Conservation (phyloP, 2,888 invertebrate species). For the Aradus depressus region DNA sequence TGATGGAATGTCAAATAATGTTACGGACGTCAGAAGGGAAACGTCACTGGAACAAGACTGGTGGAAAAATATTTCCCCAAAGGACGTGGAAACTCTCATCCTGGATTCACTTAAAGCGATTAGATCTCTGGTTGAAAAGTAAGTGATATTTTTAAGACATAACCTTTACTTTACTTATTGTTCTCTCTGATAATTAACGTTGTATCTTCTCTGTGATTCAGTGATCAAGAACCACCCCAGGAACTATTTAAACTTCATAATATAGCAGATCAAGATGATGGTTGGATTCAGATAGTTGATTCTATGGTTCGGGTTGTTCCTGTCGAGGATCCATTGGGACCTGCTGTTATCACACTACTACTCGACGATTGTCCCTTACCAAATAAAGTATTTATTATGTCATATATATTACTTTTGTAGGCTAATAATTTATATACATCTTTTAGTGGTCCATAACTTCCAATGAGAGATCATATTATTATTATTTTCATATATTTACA, state of each 20-base stretch:
- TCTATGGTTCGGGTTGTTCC: slow-evolving; percentile 76
- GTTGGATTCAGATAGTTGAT: slow-evolving; percentile 78
- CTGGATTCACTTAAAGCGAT: slow-evolving; percentile 69
- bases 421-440: no score
- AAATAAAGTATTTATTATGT: slow-evolving; percentile 64
- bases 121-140: slow-evolving; percentile 75
- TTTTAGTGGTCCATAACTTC: no score
- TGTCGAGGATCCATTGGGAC: slow-evolving; percentile 70
- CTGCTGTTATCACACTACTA: slow-evolving; percentile 77
- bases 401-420: no score
- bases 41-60: slow-evolving; percentile 18
- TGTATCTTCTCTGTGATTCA: slow-evolving; percentile 36
- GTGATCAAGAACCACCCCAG: slow-evolving; percentile 78
- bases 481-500: no score
- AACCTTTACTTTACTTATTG: neutral
- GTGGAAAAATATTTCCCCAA: slow-evolving; percentile 28
- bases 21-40: slow-evolving; percentile 3
- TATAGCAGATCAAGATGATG: slow-evolving; percentile 81
- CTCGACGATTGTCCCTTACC: slow-evolving; percentile 87
- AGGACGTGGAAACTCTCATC: slow-evolving; percentile 58
- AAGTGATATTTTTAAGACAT: slow-evolving; percentile 36
- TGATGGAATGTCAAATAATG: slow-evolving; percentile 9
- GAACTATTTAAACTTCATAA: slow-evolving; percentile 70
- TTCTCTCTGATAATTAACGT: neutral
- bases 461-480: no score